These are phyloP conservation scores for Tragulus kanchil DNA, from an alignment of 2,113 vertebrate species.

Conservation along the genomic window DNA sequence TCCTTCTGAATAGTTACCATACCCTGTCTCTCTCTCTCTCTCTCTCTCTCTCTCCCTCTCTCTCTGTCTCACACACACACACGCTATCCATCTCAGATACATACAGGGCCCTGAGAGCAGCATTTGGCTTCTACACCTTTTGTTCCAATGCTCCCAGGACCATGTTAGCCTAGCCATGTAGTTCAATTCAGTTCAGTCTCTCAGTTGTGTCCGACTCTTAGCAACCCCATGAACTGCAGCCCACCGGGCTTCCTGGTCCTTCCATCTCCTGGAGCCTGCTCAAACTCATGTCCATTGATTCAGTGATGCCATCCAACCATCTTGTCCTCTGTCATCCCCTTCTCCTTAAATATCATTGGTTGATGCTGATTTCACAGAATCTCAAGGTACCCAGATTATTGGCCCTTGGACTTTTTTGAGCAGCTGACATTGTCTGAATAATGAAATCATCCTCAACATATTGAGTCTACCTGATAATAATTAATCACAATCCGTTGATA, in stretches of 20 bases:
- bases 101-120: not conserved
- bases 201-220: too few species aligned
- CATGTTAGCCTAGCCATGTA: not conserved
- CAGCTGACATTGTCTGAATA: slow-evolving; percentile 61
- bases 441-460: slow-evolving; percentile 87
- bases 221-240: too few species aligned
- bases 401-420: not conserved
- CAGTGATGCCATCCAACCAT: too few species aligned
- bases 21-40: not conserved
- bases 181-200: too few species aligned
- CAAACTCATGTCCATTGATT: too few species aligned
- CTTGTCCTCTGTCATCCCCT: too few species aligned
- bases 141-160: not conserved
- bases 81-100: not conserved
- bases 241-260: too few species aligned
- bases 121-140: not conserved
- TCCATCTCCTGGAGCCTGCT: too few species aligned
- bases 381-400: not conserved
- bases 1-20: not conserved
- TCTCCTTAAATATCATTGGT: not conserved
- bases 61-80: not conserved
- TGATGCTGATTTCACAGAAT: not conserved
- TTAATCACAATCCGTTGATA: slow-evolving; percentile 86
- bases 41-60: too few species aligned
- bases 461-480: slow-evolving; percentile 86